These are phyloP conservation scores for Eulemur rubriventer DNA, from an alignment of 2,797 vertebrate genomes.

Conservation along the genomic window DNA sequence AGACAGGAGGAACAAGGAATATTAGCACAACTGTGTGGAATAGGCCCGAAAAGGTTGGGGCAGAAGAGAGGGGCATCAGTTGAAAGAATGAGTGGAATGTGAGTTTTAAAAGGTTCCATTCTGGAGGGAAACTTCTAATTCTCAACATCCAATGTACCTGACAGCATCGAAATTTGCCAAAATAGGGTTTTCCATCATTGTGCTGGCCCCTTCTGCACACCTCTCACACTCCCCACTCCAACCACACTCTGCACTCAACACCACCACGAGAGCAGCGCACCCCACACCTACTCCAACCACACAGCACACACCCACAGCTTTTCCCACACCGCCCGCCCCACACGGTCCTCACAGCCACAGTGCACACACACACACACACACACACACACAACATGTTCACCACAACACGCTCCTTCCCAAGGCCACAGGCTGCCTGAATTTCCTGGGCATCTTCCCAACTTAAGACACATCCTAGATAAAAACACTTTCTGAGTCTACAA, in stretches of 20 bases:
- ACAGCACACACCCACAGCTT: background rate
- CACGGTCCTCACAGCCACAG: background rate
- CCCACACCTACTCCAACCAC: constrained; percentile 35
- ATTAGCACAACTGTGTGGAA: background rate
- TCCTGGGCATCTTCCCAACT: constrained; percentile 58
- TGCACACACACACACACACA: background rate
- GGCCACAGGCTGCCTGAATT: constrained; percentile 27
- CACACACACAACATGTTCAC: background rate
- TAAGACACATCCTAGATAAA: constrained; percentile 65
- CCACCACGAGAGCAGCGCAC: background rate
- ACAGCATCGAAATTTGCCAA: background rate
- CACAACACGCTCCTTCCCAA: constrained; percentile 17
- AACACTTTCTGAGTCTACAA: constrained; percentile 57
- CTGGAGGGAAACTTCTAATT: background rate
- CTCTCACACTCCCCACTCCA: background rate
- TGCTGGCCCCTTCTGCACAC: background rate
- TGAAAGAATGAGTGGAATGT: constrained; percentile 40
- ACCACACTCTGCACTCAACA: background rate
- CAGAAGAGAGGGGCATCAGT: background rate
- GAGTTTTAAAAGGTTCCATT: constrained; percentile 5
- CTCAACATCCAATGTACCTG: background rate
- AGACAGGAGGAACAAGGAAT: background rate
- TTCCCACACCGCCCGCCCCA: background rate
- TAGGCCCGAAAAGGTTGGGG: background rate
- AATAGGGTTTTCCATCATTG: background rate